Evolutionary conservation across 1,140 invertebrate genomes (phyloP).

Genomic region (Dendrolimus punctatus): DNA sequence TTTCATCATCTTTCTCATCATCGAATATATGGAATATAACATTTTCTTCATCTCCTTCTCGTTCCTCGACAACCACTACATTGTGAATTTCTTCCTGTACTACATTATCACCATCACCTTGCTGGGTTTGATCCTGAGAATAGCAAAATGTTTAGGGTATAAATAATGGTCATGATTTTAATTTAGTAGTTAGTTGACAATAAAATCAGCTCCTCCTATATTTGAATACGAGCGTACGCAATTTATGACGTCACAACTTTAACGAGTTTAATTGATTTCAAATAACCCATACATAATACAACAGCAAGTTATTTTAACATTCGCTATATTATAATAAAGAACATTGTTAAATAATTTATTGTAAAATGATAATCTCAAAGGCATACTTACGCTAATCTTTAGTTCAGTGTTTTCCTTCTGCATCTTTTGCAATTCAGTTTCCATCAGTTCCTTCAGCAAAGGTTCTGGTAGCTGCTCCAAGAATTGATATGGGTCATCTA

Average conservation of each 20-base stretch:
- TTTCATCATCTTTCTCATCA: slow-evolving; percentile 24
- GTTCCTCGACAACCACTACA: slow-evolving; percentile 22
- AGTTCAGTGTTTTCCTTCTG: slow-evolving; percentile 19
- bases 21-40: slow-evolving; percentile 39
- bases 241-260: no score
- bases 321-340: no score
- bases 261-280: no score
- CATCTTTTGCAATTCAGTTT: slow-evolving; percentile 36
- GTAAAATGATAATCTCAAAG: no score
- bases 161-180: no score
- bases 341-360: no score
- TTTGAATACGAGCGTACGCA: no score
- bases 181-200: no score
- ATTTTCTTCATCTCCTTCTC: slow-evolving; percentile 15
- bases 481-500: slow-evolving; percentile 59
- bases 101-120: slow-evolving; percentile 4
- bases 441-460: slow-evolving; percentile 42
- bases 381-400: slow-evolving; percentile 7
- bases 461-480: slow-evolving; percentile 39
- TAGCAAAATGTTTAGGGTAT: background rate
- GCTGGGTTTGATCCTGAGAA: slow-evolving; percentile 6
- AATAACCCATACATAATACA: no score
- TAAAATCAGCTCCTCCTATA: no score
- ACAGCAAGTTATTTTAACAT: no score
- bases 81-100: slow-evolving; percentile 20